Evolutionary conservation across 2,797 vertebrate species (phyloP), one percentile per base, ranked within the genome.

Genomic region (Crypturellus tataupa): DNA sequence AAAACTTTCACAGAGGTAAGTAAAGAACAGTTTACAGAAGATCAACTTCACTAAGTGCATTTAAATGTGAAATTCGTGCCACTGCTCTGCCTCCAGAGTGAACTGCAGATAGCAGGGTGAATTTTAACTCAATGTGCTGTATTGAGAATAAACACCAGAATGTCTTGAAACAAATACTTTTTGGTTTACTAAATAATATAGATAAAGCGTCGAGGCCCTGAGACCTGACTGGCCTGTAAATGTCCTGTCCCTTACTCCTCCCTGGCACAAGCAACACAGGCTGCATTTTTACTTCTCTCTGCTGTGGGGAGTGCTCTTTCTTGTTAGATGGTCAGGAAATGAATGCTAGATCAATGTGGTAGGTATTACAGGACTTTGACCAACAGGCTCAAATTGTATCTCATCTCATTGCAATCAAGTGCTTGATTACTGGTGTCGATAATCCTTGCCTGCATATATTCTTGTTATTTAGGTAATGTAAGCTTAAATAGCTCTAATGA

Each of bases 321-420:
- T 84, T 92, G 49, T 77, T 64, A 86, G 42, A 71, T 71, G 29
- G 20, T 81, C 33, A 81, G 80, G 73, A 94, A 92, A 86, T 35
- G 7, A 29, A 55, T 67, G 11, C 31, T 83, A 76, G 70, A 88
- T 96, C 85, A 73, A 84, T 93, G 51, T 4, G 55, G 40, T 35
- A 77, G 85, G 67, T 33, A 68, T 63, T 8, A 49, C 18, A 64
- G 33, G 23, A 20, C 37, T 55, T 6, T 82, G 40, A 20, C 24
- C 29, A 80, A 53, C 31, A 62, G 33, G 27, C 79, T 79, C 29
- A 62, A 84, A 90, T 81, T 35, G 27, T 59, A 71, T 42, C 23
- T 80, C 39, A 29, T 84, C 56, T 85, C 47, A 39, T 91, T 91
- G 72, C 27, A 65, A 14, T 23, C 60, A 73, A 73, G 31, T 3